A percentile compares a stretch with the other conserved stretches of the same genome.
These are phyloP conservation scores for Otolemur crassicaudatus DNA, from an alignment of 2,797 vertebrate genomes.

Conservation along the genomic window DNA sequence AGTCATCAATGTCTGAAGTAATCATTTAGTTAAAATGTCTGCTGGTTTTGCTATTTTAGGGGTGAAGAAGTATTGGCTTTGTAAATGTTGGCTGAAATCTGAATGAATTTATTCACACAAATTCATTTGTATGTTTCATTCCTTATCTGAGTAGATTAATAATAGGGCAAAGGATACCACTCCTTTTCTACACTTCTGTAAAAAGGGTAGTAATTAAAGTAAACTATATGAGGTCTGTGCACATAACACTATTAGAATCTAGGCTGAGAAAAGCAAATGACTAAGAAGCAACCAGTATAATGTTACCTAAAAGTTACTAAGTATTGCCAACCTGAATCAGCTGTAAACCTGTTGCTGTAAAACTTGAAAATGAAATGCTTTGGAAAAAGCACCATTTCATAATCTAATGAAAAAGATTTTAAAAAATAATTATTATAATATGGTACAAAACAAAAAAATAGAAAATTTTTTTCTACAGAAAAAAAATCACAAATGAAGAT, in stretches of 20 bases:
- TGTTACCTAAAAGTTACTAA: background rate
- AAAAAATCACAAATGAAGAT: background rate
- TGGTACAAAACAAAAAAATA: background rate
- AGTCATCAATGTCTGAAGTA: slow-evolving; percentile 16
- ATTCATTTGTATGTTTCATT: background rate
- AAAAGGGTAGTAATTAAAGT: slow-evolving; percentile 41
- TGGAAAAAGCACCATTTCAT: background rate
- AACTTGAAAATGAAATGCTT: slow-evolving; percentile 29
- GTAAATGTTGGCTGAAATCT: slow-evolving; percentile 18
- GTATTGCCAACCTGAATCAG: background rate
- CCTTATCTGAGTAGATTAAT: slow-evolving; percentile 36
- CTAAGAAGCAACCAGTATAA: background rate
- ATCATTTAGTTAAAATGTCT: slow-evolving; percentile 37
- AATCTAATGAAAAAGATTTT: background rate
- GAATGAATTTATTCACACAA: slow-evolving; percentile 37
- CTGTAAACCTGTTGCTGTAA: background rate
- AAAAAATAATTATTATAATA: slow-evolving; percentile 46
- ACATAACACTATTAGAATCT: background rate
- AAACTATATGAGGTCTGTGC: background rate
- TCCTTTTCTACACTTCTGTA: background rate
- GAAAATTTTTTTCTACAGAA: background rate
- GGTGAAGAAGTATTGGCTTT: slow-evolving; percentile 26
- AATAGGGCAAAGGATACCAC: background rate
- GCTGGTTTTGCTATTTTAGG: background rate
- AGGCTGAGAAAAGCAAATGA: slow-evolving; percentile 15